phyloP scores from a whole-genome alignment of 2,888 invertebrate genomes.

The Platycnemis pennipes region DNA sequence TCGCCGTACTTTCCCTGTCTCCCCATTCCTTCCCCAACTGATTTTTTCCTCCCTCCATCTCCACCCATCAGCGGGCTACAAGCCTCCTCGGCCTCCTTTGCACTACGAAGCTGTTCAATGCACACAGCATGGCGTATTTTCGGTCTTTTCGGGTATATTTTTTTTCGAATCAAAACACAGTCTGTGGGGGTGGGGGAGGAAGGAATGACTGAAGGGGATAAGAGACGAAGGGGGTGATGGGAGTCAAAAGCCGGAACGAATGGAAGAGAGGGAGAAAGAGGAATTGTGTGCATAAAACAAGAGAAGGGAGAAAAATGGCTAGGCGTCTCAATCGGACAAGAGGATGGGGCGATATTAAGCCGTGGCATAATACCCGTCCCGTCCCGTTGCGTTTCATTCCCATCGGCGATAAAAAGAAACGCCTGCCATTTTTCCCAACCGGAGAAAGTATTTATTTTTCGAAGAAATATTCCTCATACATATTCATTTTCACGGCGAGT shows the following conservation, averaged over 20 bases:
- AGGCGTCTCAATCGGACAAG: constrained; percentile 33
- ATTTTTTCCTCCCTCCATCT: neutral
- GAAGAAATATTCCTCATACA: constrained; percentile 7
- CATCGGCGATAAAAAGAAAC: neutral
- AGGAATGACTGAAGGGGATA: neutral
- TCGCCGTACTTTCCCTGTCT: neutral
- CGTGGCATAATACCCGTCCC: neutral
- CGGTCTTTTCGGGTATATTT: neutral
- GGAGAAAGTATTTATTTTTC: neutral
- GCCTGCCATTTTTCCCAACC: neutral
- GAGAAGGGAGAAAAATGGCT: constrained; percentile 38
- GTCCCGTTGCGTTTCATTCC: neutral
- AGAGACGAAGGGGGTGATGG: neutral
- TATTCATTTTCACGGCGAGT: neutral
- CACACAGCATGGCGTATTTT: constrained; percentile 18
- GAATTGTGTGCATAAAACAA: neutral
- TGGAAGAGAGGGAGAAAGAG: neutral
- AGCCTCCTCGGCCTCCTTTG: neutral
- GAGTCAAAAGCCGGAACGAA: neutral
- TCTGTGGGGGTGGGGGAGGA: neutral
- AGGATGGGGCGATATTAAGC: neutral
- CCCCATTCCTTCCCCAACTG: neutral
- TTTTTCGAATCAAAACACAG: constrained; percentile 10
- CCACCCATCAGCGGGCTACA: neutral
- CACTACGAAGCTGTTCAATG: neutral